Base-by-base conservation (phyloP, 2,888 invertebrate genomes). In the Acanthoscelides obtectus region DNA sequence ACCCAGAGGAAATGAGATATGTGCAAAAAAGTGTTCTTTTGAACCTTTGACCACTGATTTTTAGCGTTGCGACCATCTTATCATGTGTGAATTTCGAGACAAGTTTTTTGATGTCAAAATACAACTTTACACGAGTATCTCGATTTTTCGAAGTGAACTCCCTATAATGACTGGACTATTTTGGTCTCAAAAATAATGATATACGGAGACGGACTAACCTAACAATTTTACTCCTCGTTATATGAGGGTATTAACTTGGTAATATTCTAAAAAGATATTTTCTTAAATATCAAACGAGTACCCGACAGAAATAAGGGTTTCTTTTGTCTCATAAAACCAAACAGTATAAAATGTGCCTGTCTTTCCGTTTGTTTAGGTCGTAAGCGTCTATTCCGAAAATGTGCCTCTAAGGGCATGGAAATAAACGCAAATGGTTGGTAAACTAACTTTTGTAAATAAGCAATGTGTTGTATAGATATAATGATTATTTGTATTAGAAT, bases 61-160 rank as follows among this genome's bases (percentile, higher is more conserved):
- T 70, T 66, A 66, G 22, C 66, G 6, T 66, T 70, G 70, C 70
- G 66, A 66, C 65, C 70, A 70, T 66, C 69, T 64, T 69, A 71
- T 69, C n/a, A n/a, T n/a, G n/a, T n/a, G n/a, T n/a, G n/a, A n/a
- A n/a, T n/a, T n/a, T n/a, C n/a, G n/a, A n/a, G n/a, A n/a, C n/a
- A n/a, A n/a, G n/a, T n/a, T n/a, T n/a, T n/a, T n/a, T n/a, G n/a
- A n/a, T n/a, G n/a, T 68, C 67, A 67, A 71, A 69, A 69, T 68
- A 65, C 70, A 70, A 70, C 8, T 27, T 66, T 25, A 66, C 20
- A 67, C 67, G 21, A 4, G 21, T 67, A 67, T 4, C 6, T 67
- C 67, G 5, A 67, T 20, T 67, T 67, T 22, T 22, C 20, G n/a
- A n/a, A n/a, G n/a, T n/a, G n/a, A n/a, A n/a, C n/a, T n/a, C n/a